A percentile compares a stretch with the other conserved stretches of the same genome.
Evolutionary conservation across 1,140 invertebrate species (phyloP).

Genomic region (Cydia splendana): DNA sequence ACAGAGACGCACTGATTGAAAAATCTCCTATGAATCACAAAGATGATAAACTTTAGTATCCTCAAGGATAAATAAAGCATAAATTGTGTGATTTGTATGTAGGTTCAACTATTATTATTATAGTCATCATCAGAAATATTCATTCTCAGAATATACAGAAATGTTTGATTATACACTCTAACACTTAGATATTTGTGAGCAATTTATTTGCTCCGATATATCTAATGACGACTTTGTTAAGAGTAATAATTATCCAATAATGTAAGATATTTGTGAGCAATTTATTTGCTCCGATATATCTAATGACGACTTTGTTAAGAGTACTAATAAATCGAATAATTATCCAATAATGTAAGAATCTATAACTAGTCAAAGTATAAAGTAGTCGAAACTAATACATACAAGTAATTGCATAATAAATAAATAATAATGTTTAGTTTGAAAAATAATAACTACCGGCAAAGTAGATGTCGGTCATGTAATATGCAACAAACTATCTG

Average conservation of each 20-base stretch:
- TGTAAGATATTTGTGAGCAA: too few relatives aligned
- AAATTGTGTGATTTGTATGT: too few relatives aligned
- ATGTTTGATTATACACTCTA: too few relatives aligned
- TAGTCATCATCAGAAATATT: too few relatives aligned
- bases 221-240: background rate
- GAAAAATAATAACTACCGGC: slow-evolving; percentile 2
- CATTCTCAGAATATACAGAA: too few relatives aligned
- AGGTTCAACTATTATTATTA: too few relatives aligned
- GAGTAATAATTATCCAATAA: background rate
- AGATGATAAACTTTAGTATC: slow-evolving; percentile 38
- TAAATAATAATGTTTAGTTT: background rate
- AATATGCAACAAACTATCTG: slow-evolving; percentile 21
- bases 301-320: background rate
- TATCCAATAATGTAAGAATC: background rate
- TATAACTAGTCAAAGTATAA: background rate
- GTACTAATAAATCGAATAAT: too few relatives aligned
- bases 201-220: too few relatives aligned
- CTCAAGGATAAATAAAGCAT: background rate
- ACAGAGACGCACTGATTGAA: slow-evolving; percentile 42
- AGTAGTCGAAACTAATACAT: background rate
- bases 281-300: too few relatives aligned
- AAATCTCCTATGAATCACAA: slow-evolving; percentile 48
- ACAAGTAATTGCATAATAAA: background rate
- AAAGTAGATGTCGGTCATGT: slow-evolving; percentile 14
- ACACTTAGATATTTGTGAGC: too few relatives aligned